phyloP scores from a whole-genome alignment of 1,140 invertebrate species.

The Eumeta japonica region DNA sequence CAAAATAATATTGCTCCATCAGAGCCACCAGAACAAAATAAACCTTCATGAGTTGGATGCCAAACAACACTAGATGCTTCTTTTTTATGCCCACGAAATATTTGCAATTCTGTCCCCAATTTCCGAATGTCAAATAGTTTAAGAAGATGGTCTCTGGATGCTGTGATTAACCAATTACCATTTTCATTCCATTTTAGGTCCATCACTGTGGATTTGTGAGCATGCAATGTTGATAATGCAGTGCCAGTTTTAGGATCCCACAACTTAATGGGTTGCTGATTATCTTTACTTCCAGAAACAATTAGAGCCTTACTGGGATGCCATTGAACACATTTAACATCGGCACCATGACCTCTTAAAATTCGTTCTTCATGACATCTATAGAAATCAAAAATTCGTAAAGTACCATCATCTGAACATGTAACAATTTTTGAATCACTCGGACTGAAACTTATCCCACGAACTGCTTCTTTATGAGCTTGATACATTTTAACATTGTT shows the following conservation, averaged over 20 bases:
- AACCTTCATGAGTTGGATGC: slow-evolving; percentile 95
- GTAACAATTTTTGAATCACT: slow-evolving; percentile 98
- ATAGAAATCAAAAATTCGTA: slow-evolving; percentile 98
- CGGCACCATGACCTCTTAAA: slow-evolving; percentile 95
- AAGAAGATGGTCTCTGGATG: slow-evolving; percentile 94
- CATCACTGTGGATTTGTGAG: slow-evolving; percentile 99
- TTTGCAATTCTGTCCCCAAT: slow-evolving; percentile 89
- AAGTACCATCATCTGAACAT: slow-evolving; percentile 98
- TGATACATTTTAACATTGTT: slow-evolving; percentile 99
- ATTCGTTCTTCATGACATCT: slow-evolving; percentile 95
- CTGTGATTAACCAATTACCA: slow-evolving; percentile 99
- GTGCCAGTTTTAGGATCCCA: slow-evolving; percentile 98
- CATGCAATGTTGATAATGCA: slow-evolving; percentile 86
- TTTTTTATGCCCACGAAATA: slow-evolving; percentile 97
- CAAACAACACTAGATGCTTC: slow-evolving; percentile 96
- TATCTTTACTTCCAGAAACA: slow-evolving; percentile 98
- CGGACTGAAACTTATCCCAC: slow-evolving; percentile 99
- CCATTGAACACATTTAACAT: slow-evolving; percentile 99
- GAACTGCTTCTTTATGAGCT: slow-evolving; percentile 98
- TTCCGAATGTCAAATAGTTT: slow-evolving; percentile 99
- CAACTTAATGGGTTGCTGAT: slow-evolving; percentile 98
- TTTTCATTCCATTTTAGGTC: slow-evolving; percentile 99
- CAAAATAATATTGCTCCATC: slow-evolving; percentile 98
- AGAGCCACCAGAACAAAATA: slow-evolving; percentile 95
- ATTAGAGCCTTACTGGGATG: slow-evolving; percentile 96